A percentile compares a stretch with the other conserved stretches of the same genome.
phyloP scores from a whole-genome alignment of 2,113 vertebrate genomes.

The Corythaeola cristata region DNA sequence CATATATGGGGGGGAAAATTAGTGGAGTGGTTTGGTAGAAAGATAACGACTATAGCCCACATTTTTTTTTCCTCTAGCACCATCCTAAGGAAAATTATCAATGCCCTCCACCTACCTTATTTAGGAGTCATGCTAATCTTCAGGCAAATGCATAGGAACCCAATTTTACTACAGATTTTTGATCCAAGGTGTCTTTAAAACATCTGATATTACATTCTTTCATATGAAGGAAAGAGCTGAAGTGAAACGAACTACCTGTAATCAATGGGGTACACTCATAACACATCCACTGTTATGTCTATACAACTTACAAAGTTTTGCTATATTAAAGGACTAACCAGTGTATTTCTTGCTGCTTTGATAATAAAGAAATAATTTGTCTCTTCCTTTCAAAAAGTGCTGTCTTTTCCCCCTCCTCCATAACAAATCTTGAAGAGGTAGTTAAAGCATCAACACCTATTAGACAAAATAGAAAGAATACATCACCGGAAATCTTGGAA shows the following conservation, averaged over 20 bases:
- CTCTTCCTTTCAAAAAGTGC: not conserved
- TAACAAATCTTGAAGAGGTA: constrained; percentile 24
- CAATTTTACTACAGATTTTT: not conserved
- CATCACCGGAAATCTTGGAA: constrained; percentile 64
- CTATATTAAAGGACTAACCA: not conserved
- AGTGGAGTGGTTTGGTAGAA: not conserved
- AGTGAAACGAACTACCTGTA: not conserved
- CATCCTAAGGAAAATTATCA: not conserved
- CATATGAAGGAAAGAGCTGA: not conserved
- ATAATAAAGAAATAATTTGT: not conserved
- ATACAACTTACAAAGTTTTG: not conserved
- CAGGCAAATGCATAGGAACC: not conserved
- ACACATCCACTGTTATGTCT: not conserved
- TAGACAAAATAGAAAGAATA: constrained; percentile 62
- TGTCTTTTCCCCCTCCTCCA: not conserved
- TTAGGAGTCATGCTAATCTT: not conserved
- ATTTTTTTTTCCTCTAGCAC: not conserved
- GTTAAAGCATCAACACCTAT: constrained; percentile 55
- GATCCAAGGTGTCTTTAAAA: not conserved
- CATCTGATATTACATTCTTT: not conserved
- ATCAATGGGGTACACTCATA: not conserved
- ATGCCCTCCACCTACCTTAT: not conserved
- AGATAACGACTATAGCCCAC: not conserved
- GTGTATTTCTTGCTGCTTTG: not conserved
- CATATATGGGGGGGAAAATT: not conserved